Base-by-base conservation (phyloP, 92 coral and sea anemone genomes). In the Epizoanthus rinbou region DNA sequence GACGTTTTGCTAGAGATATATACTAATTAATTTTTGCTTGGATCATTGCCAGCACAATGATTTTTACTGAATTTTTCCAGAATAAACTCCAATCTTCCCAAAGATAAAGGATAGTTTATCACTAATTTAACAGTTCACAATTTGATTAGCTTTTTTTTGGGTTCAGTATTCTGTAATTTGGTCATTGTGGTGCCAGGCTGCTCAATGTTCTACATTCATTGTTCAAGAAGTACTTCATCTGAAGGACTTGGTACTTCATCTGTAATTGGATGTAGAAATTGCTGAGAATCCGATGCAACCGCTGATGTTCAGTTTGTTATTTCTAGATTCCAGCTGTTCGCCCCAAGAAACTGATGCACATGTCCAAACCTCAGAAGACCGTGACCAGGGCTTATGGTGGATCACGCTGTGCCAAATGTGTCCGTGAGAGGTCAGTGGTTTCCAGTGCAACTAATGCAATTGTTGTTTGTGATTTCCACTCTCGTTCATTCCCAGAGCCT, bases 341-440 rank as follows among this genome's bases (percentile, higher is more conserved):
- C 50, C 98, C 98, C 3, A 95, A 90, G 83, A 90, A 95, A 86
- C 84, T 95, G 79, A 94, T 89, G 92, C 91, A 95, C 81, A 88
- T 95, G 79, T 93, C 98, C 24, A 93, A 91, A 79, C 91, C 95
- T 16, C 92, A 91, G 87, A 95, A 95, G 89, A 95, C 95, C 43
- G 98, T 95, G 0, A 85, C 92, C 74, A 87, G 98, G 57, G 98
- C 98, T 43, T 95, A 95, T 83, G 98, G 98, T 58, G 98, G 98
- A 56, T 95, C 98, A 17, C 94, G 98, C 58, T 95, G 98, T 86
- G 95, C 96, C 57, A 79, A 85, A 45, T 95, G 98, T 91, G 98
- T 95, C 8, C 83, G 95, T 53, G 94, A 93, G 91, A 93, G 98
- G 98, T 91, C 23, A 82, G 89, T 68, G 17, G 16, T 19, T 23